phyloP scores from a whole-genome alignment of 2,113 vertebrate species.

The Solenodon paradoxus region DNA sequence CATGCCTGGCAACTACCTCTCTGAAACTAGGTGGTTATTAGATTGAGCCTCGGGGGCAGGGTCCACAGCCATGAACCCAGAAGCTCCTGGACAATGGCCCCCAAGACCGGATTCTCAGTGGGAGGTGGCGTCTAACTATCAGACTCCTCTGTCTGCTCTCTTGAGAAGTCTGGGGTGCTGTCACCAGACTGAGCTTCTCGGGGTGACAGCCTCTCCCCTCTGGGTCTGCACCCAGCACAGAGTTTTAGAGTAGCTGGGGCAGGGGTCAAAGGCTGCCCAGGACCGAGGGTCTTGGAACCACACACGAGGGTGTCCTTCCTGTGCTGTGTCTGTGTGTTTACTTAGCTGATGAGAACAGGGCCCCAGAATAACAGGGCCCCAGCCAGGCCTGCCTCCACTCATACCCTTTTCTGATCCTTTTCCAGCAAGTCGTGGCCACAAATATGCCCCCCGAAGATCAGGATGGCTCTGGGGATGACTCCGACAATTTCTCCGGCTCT shows the following conservation, averaged over 20 bases:
- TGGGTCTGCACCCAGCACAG: too few relatives aligned
- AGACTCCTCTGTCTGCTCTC: background rate
- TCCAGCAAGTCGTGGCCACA: slow-evolving; percentile 78
- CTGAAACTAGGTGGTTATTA: background rate
- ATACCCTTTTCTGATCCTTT: slow-evolving; percentile 18
- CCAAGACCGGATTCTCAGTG: background rate
- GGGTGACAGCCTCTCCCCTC: background rate
- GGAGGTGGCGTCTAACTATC: background rate
- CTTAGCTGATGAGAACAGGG: background rate
- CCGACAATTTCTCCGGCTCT: slow-evolving; percentile 83
- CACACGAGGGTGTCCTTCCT: background rate
- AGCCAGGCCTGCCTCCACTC: background rate
- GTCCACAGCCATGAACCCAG: background rate
- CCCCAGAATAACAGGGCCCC: background rate
- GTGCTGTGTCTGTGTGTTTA: too few relatives aligned
- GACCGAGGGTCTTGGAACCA: background rate
- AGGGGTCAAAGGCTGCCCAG: background rate
- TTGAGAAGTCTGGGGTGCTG: background rate
- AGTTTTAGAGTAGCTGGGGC: too few relatives aligned
- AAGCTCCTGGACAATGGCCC: background rate
- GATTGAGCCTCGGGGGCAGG: background rate
- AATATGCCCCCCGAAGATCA: slow-evolving; percentile 82
- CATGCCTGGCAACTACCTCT: background rate
- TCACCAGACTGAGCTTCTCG: background rate
- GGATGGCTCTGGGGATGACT: slow-evolving; percentile 86